Percentiles rank a stretch among this genome's conserved stretches.
phyloP scores from a whole-genome alignment of 1,140 invertebrate species.

The Zaprionus gabonicus region DNA sequence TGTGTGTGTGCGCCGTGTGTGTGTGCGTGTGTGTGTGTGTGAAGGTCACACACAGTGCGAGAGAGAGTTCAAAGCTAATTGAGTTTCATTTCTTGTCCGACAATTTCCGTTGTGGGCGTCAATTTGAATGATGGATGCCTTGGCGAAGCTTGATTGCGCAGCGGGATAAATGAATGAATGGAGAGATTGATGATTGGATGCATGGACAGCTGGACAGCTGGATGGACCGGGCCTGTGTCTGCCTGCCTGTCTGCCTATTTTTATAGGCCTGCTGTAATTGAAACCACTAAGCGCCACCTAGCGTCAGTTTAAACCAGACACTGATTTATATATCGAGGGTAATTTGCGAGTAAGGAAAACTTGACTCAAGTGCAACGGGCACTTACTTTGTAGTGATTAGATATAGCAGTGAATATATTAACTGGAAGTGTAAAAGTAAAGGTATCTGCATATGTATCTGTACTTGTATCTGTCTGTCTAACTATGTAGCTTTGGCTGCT shows the following conservation, averaged over 20 bases:
- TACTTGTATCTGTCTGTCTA: background rate
- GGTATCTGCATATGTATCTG: background rate
- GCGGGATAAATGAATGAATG: background rate
- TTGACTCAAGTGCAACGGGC: background rate
- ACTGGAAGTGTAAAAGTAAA: too few relatives aligned
- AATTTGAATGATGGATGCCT: constrained; percentile 33
- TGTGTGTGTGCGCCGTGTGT: background rate
- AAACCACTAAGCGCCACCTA: constrained; percentile 59
- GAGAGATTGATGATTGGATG: constrained; percentile 1
- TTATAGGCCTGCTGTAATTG: constrained; percentile 42
- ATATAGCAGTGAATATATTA: background rate
- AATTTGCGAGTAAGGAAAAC: background rate
- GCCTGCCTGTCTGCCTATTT: background rate
- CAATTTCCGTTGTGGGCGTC: constrained; percentile 41
- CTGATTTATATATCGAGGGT: constrained; percentile 23
- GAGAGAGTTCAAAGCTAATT: constrained; percentile 33
- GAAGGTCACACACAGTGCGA: constrained; percentile 18
- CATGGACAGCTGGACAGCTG: background rate
- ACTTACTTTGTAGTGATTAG: background rate
- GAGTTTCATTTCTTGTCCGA: constrained; percentile 32
- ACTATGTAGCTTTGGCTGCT: background rate
- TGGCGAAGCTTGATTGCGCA: background rate
- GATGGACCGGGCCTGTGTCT: background rate
- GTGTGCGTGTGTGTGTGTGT: background rate
- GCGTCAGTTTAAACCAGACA: constrained; percentile 38